Percentiles rank a stretch among this genome's conserved stretches.
phyloP scores from a whole-genome alignment of 1,140 invertebrate genomes.

The Oedothorax gibbosus region DNA sequence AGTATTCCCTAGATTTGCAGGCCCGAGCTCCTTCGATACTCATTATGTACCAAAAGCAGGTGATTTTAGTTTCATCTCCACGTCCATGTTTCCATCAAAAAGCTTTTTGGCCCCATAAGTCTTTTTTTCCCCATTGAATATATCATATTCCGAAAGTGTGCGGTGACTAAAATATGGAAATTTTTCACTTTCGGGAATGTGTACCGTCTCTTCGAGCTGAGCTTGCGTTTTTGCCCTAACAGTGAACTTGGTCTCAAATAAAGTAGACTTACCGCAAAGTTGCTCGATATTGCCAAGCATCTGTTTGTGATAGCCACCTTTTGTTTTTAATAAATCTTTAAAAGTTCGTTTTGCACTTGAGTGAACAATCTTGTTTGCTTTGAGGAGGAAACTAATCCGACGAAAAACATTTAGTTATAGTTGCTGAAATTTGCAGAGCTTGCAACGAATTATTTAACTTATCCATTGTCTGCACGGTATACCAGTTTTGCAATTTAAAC shows the following conservation, averaged over 20 bases:
- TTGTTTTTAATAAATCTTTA: background rate
- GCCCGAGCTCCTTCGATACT: constrained; percentile 8
- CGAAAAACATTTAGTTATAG: too few relatives aligned
- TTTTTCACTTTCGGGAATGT: constrained; percentile 16
- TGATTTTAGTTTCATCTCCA: constrained; percentile 34
- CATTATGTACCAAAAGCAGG: constrained; percentile 36
- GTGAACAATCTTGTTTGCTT: too few relatives aligned
- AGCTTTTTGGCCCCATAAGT: constrained; percentile 42
- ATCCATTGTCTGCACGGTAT: too few relatives aligned
- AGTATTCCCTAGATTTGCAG: too few relatives aligned
- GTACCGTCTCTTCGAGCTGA: constrained; percentile 14
- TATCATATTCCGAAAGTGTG: constrained; percentile 43
- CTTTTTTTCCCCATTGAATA: constrained; percentile 2
- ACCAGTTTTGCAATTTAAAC: too few relatives aligned
- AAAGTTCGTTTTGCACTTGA: too few relatives aligned
- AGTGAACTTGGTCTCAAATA: constrained; percentile 39
- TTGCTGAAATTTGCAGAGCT: too few relatives aligned
- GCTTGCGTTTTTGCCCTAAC: constrained; percentile 30
- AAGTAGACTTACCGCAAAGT: constrained; percentile 20
- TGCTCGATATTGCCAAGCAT: constrained; percentile 35
- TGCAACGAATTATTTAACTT: too few relatives aligned
- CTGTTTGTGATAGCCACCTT: constrained; percentile 13
- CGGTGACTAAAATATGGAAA: constrained; percentile 51
- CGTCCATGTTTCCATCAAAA: constrained; percentile 22
- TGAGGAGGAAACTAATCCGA: too few relatives aligned